Evolutionary conservation across 1,140 invertebrate species (phyloP).

Genomic region (Philaenus spumarius): DNA sequence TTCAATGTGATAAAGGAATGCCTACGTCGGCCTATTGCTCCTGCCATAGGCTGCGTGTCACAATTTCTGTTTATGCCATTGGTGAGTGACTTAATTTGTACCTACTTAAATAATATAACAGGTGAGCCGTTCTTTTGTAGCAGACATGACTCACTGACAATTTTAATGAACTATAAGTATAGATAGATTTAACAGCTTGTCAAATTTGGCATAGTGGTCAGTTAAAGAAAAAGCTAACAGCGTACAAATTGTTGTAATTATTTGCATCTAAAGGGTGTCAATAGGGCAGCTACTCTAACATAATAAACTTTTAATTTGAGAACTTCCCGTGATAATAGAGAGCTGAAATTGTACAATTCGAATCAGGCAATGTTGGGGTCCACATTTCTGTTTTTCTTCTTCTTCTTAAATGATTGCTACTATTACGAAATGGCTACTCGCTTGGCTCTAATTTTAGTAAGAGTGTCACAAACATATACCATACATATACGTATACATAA

Average conservation of each 20-base stretch:
- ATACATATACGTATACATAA: too few species aligned
- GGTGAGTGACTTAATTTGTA: constrained; percentile 46
- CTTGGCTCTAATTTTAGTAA: too few species aligned
- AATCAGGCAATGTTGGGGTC: not conserved
- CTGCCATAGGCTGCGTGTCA: constrained; percentile 69
- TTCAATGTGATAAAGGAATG: constrained; percentile 61
- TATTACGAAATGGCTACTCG: too few species aligned
- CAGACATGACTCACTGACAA: not conserved
- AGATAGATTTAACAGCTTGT: not conserved
- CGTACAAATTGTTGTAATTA: not conserved
- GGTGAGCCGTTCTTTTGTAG: not conserved
- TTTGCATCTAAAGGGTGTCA: too few species aligned
- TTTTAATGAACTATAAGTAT: not conserved
- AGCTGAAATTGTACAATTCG: not conserved
- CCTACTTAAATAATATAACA: not conserved
- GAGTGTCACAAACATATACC: too few species aligned
- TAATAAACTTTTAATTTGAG: too few species aligned
- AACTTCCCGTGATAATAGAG: too few species aligned
- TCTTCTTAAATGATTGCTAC: too few species aligned
- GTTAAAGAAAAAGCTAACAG: not conserved
- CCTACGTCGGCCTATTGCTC: constrained; percentile 70
- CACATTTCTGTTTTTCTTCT: too few species aligned
- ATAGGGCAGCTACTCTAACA: too few species aligned
- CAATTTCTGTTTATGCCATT: constrained; percentile 89
- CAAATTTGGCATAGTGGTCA: not conserved